Conservation (phyloP, 2,888 invertebrate genomes). For the Napeogenes sylphis region DNA sequence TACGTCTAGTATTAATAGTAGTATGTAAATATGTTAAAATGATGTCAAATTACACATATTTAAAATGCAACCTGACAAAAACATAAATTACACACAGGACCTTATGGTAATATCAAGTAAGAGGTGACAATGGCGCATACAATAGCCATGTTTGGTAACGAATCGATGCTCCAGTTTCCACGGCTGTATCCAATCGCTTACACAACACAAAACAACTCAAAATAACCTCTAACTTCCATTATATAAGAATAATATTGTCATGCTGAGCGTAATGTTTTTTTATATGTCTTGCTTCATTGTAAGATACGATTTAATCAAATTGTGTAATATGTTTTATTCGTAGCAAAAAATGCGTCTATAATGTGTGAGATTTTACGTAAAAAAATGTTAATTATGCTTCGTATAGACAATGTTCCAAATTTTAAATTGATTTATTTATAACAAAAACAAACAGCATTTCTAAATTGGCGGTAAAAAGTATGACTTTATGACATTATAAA, state of each 20-base stretch:
- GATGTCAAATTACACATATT: too few species aligned
- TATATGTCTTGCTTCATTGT: not conserved
- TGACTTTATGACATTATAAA: too few species aligned
- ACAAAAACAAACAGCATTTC: too few species aligned
- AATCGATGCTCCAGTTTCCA: slow-evolving; percentile 28
- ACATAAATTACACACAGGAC: too few species aligned
- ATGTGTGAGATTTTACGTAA: not conserved
- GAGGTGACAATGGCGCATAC: slow-evolving; percentile 13
- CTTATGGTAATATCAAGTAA: too few species aligned
- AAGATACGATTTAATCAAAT: slow-evolving; percentile 2
- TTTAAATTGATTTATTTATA: too few species aligned
- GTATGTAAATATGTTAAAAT: too few species aligned
- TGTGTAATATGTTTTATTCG: not conserved
- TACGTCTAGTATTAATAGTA: too few species aligned
- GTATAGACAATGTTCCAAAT: too few species aligned
- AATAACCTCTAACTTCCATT: not conserved
- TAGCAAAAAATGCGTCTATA: not conserved
- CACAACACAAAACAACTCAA: slow-evolving; percentile 10
- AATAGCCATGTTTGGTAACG: slow-evolving; percentile 19
- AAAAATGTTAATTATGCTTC: too few species aligned
- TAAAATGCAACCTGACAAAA: too few species aligned
- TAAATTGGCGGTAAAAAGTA: too few species aligned
- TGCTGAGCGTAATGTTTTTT: not conserved
- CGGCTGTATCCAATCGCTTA: slow-evolving; percentile 13
- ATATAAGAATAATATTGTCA: slow-evolving; percentile 1